A percentile compares a stretch with the other conserved stretches of the same genome.
Evolutionary conservation across 2,888 invertebrate genomes (phyloP).

Genomic region (Hololepta plana): DNA sequence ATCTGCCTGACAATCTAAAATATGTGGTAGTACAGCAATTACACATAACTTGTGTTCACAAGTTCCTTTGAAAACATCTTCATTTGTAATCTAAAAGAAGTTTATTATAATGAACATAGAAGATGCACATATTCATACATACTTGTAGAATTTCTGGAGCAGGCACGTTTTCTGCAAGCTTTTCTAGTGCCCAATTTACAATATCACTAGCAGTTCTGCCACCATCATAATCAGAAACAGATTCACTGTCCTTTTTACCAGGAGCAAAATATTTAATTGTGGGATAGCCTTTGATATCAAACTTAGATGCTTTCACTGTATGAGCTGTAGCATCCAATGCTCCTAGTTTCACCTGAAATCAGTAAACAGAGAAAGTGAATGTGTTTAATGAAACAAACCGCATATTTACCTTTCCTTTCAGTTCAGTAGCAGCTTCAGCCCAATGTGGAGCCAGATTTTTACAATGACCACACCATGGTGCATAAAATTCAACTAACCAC

Average conservation of each 20-base stretch:
- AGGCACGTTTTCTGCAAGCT: constrained; percentile 69
- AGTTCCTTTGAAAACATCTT: constrained; percentile 42
- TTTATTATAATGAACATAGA: constrained; percentile 3
- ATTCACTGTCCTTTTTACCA: constrained; percentile 49
- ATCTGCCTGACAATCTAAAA: constrained; percentile 83
- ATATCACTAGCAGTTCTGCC: constrained; percentile 83
- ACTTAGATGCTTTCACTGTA: constrained; percentile 61
- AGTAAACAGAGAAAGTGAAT: constrained; percentile 4
- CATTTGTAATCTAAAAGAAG: constrained; percentile 26
- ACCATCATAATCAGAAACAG: constrained; percentile 76
- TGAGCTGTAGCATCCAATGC: constrained; percentile 93
- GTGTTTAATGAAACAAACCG: constrained; percentile 3
- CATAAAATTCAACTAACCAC: constrained; percentile 97
- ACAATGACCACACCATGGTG: constrained; percentile 95
- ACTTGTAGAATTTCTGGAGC: constrained; percentile 77
- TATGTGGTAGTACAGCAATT: constrained; percentile 80
- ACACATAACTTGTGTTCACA: constrained; percentile 81
- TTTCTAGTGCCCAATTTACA: constrained; percentile 75
- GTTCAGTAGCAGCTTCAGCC: constrained; percentile 83
- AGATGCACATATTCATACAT: constrained; percentile 6
- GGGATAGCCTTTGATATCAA: constrained; percentile 84
- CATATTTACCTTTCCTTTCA: constrained; percentile 71
- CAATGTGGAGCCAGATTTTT: constrained; percentile 94
- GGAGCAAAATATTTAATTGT: constrained; percentile 85
- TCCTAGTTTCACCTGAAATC: constrained; percentile 58